Evolutionary conservation across 2,797 vertebrate species (phyloP).

Genomic region (Molossus alvarezi): DNA sequence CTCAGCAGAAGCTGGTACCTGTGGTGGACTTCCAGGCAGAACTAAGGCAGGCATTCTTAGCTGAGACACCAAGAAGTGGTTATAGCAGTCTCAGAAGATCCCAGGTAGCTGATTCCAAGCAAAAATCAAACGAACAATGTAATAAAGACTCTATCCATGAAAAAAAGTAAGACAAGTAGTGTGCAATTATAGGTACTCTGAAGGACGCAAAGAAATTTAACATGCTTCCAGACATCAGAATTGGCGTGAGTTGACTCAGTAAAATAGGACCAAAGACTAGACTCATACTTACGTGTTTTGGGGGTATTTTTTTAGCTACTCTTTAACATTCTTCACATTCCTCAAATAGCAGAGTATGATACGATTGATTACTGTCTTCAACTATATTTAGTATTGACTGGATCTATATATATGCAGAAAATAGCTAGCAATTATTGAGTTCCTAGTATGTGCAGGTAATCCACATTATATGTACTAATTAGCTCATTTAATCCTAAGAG

Average conservation of each 20-base stretch:
- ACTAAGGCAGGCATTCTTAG: constrained; percentile 81
- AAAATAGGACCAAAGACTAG: constrained; percentile 27
- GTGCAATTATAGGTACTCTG: not conserved
- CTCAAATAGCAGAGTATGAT: constrained; percentile 15
- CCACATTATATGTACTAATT: not conserved
- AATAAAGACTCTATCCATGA: not conserved
- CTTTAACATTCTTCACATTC: constrained; percentile 2
- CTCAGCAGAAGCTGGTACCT: constrained; percentile 79
- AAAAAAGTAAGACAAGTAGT: not conserved
- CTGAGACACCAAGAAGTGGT: constrained; percentile 81
- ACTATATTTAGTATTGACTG: not conserved
- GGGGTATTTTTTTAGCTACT: constrained; percentile 17
- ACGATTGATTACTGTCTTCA: constrained; percentile 46
- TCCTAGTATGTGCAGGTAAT: constrained; percentile 1
- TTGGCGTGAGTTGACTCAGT: not conserved
- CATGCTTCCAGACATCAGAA: constrained; percentile 45
- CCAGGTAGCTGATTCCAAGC: constrained; percentile 36
- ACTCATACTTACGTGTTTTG: not conserved
- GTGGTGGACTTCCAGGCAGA: constrained; percentile 82
- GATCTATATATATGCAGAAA: constrained; percentile 37
- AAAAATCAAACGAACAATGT: not conserved
- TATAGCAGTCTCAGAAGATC: constrained; percentile 67
- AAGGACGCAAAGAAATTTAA: constrained; percentile 9
- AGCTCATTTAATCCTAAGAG: constrained; percentile 10
- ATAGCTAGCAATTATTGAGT: constrained; percentile 26